phyloP scores from a whole-genome alignment of 2,888 invertebrate genomes.

The Hartigia nigra region DNA sequence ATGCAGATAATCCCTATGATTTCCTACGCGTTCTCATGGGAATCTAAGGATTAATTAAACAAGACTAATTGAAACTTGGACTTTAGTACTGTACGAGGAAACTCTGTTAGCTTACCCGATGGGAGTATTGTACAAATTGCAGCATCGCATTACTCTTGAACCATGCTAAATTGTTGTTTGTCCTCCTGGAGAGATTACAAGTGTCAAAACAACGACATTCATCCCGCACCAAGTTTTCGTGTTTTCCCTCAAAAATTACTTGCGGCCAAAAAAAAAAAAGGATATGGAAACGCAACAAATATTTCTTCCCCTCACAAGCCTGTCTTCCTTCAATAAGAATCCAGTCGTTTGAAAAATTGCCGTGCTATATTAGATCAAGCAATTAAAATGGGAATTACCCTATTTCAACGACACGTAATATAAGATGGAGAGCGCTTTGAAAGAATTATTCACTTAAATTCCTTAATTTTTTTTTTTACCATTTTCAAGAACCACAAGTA shows the following conservation, averaged over 20 bases:
- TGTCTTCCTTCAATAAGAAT: neutral
- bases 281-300: neutral
- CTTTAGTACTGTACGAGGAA: neutral
- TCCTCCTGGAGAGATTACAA: neutral
- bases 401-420: neutral
- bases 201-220: neutral
- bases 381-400: neutral
- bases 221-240: neutral
- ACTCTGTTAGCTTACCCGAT: neutral
- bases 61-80: conserved; percentile 5
- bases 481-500: neutral
- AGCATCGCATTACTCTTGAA: neutral
- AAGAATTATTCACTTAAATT: neutral
- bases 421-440: neutral
- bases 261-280: neutral
- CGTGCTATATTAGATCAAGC: neutral
- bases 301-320: no score
- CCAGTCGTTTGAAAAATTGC: neutral
- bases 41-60: neutral
- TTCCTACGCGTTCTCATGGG: neutral
- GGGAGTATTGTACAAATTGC: neutral
- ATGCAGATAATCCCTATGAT: neutral
- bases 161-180: neutral
- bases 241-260: neutral
- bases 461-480: neutral